Evolutionary conservation across 2,113 vertebrate genomes (phyloP).

Genomic region (Acanthochromis polyacanthus): DNA sequence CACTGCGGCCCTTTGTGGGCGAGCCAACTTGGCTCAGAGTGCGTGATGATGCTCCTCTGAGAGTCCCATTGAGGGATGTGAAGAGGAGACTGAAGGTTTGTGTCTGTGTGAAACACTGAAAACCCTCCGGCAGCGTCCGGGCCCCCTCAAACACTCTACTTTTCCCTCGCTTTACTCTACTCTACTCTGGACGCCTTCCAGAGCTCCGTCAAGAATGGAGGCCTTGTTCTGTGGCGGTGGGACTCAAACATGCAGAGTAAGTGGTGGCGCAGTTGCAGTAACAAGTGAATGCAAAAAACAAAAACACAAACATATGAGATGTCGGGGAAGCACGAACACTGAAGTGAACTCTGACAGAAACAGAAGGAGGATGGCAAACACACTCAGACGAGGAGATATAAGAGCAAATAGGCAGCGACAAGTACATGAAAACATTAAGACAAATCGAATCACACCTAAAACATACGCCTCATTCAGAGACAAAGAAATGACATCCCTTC

Average conservation of each 20-base stretch:
- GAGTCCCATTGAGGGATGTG: constrained; percentile 57
- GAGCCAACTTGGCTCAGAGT: constrained; percentile 67
- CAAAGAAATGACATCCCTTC: too few relatives aligned
- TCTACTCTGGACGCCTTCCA: constrained; percentile 65
- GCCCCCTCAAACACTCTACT: constrained; percentile 43
- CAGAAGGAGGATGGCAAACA: neutral
- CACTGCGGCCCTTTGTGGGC: constrained; percentile 38
- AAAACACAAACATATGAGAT: neutral
- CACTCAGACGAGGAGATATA: neutral
- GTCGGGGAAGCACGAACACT: too few relatives aligned
- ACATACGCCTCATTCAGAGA: too few relatives aligned
- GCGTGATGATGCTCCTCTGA: constrained; percentile 57
- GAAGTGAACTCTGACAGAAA: too few relatives aligned
- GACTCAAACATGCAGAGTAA: constrained; percentile 5
- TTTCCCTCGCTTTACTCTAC: constrained; percentile 23
- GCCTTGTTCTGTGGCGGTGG: constrained; percentile 62
- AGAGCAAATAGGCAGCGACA: too few relatives aligned
- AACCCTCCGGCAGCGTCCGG: constrained; percentile 20
- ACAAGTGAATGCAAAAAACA: neutral
- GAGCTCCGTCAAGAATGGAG: constrained; percentile 61
- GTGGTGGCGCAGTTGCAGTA: neutral
- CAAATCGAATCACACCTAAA: too few relatives aligned
- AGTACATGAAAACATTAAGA: too few relatives aligned
- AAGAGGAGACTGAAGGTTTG: constrained; percentile 69
- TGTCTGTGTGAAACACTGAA: constrained; percentile 62